phyloP scores from a whole-genome alignment of 2,797 vertebrate genomes.

The Malacoraja senta region DNA sequence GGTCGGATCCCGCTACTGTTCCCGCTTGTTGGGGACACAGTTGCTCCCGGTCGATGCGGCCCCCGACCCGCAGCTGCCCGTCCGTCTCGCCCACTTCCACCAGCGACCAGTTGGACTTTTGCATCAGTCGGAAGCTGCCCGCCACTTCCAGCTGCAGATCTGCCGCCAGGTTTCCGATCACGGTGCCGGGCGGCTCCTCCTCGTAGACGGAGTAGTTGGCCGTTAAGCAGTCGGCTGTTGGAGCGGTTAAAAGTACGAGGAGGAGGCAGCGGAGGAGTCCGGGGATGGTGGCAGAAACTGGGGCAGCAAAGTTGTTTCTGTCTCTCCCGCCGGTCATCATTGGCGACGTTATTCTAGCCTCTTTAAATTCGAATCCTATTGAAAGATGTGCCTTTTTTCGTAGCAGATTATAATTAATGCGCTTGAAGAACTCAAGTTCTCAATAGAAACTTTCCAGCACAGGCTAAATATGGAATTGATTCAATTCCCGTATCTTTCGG shows the following conservation, averaged over 20 bases:
- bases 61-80: slow-evolving; percentile 77
- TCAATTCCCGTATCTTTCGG: no score
- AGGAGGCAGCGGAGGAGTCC: slow-evolving; percentile 49
- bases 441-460: background rate
- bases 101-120: slow-evolving; percentile 80
- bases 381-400: background rate
- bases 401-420: background rate
- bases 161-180: slow-evolving; percentile 85
- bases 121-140: slow-evolving; percentile 77
- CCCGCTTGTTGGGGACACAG: slow-evolving; percentile 67
- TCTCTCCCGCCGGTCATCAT: background rate
- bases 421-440: background rate
- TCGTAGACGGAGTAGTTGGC: slow-evolving; percentile 82
- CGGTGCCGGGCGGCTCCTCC: slow-evolving; percentile 78
- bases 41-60: slow-evolving; percentile 79
- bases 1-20: no score
- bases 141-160: slow-evolving; percentile 77
- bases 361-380: background rate
- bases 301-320: background rate
- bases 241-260: slow-evolving; percentile 51
- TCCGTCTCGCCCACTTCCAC: slow-evolving; percentile 80
- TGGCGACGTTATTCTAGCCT: background rate
- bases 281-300: background rate
- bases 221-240: slow-evolving; percentile 61
- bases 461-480: no score